Evolutionary conservation across 2,888 invertebrate genomes (phyloP).

Genomic region (Sphinx pinastri): DNA sequence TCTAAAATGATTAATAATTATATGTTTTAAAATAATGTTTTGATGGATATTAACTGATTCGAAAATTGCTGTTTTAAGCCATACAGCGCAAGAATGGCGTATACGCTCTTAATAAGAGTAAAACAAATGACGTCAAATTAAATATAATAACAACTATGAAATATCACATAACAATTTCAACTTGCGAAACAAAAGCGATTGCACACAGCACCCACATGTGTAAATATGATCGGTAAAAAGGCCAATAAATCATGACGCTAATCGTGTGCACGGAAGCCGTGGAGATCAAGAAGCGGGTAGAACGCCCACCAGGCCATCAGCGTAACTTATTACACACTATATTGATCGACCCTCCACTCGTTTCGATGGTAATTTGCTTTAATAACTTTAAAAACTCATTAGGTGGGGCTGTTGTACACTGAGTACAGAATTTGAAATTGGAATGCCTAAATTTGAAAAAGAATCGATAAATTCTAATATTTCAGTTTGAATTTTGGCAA

Average conservation of each 20-base stretch:
- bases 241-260: conserved; percentile 68
- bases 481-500: too few relatives aligned
- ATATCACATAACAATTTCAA: neutral
- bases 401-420: conserved; percentile 37
- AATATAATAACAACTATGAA: neutral
- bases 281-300: conserved; percentile 53
- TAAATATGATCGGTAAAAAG: conserved; percentile 21
- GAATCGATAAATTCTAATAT: neutral
- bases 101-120: too few relatives aligned
- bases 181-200: conserved; percentile 1
- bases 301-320: conserved; percentile 58
- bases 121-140: neutral
- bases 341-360: conserved; percentile 60
- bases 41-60: too few relatives aligned
- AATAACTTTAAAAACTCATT: conserved; percentile 78
- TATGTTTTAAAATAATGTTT: too few relatives aligned
- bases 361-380: conserved; percentile 71
- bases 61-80: too few relatives aligned
- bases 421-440: neutral
- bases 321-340: conserved; percentile 63
- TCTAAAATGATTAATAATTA: too few relatives aligned
- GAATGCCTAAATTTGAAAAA: neutral
- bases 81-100: too few relatives aligned
- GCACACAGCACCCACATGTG: conserved; percentile 23
- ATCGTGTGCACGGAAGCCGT: conserved; percentile 73